Evolutionary conservation across 1,140 invertebrate genomes (phyloP), one percentile per base, ranked within the genome.

Genomic region (Drosophila bifasciata): DNA sequence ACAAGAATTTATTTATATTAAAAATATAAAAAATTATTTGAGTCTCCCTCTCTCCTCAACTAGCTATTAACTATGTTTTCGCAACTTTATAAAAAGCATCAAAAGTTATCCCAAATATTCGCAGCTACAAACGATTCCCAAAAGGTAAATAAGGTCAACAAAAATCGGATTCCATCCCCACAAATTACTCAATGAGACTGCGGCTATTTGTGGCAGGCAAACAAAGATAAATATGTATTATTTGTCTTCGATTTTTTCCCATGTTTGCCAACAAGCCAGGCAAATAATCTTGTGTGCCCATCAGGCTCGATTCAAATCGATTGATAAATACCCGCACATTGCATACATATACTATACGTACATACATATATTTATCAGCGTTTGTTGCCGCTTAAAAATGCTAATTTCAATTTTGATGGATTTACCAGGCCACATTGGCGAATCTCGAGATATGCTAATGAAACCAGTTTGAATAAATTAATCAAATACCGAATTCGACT

Each of bases 281-380:
- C 55, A 70, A 62, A 39, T 71, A 70, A 63, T 46, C n/a, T 58
- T 53, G 45, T 56, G 1, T 56, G 48, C 49, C 69, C 52, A 15
- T 16, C 69, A 41, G 69, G 59, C 46, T 36, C 19, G 61, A 74
- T 50, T 66, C 60, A 74, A 74, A 74, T 74, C 70, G 70, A 74
- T 74, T 74, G 52, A 73, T 57, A 74, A 74, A 74, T 66, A 74
- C 21, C 11, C 8, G 32, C 40, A 25, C 23, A 39, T 17, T 36
- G 7, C 66, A 74, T 59, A 66, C 44, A 39, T 62, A 41, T 32
- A 21, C 19, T 21, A n/a, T n/a, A n/a, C 19, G 23, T 23, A 23
- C 6, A 41, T 39, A 60, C 57, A 46, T 41, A 73, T 49, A 55
- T 73, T 72, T 66, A 63, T 52, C 58, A 39, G 16, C 51, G 17